Evolutionary conservation across 2,797 vertebrate genomes (phyloP).

Genomic region (Euthynnus affinis): DNA sequence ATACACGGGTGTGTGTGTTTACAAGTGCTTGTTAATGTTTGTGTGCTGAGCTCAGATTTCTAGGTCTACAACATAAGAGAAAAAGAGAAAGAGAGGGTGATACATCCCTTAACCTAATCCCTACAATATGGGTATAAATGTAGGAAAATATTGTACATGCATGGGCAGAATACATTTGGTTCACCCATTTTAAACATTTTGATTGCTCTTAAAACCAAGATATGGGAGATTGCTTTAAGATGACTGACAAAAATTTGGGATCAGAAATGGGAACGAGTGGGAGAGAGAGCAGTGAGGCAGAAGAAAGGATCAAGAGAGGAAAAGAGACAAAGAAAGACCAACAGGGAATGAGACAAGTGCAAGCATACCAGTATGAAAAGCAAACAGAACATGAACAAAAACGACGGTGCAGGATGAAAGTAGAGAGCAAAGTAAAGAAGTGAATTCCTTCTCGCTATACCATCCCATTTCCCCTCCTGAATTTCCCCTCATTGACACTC

Average conservation of each 20-base stretch:
- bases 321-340: slow-evolving; percentile 36
- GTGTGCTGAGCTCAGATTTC: background rate
- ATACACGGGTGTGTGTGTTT: background rate
- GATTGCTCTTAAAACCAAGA: no score
- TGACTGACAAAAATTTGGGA: background rate
- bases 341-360: slow-evolving; percentile 32
- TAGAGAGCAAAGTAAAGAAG: slow-evolving; percentile 52
- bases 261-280: slow-evolving; percentile 8
- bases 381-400: slow-evolving; percentile 56
- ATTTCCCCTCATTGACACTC: slow-evolving; percentile 17
- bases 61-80: background rate
- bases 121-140: no score
- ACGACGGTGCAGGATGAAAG: slow-evolving; percentile 49
- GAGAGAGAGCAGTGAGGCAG: slow-evolving; percentile 5
- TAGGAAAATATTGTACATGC: no score
- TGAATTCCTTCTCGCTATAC: slow-evolving; percentile 37
- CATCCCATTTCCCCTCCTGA: slow-evolving; percentile 29
- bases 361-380: slow-evolving; percentile 38
- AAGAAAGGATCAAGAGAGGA: slow-evolving; percentile 22
- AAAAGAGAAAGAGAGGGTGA: background rate
- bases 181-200: no score
- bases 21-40: background rate
- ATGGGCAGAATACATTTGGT: no score
- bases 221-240: no score
- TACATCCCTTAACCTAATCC: no score